Conservation (phyloP, 2,797 vertebrate species). For the Acanthurus lineatus region DNA sequence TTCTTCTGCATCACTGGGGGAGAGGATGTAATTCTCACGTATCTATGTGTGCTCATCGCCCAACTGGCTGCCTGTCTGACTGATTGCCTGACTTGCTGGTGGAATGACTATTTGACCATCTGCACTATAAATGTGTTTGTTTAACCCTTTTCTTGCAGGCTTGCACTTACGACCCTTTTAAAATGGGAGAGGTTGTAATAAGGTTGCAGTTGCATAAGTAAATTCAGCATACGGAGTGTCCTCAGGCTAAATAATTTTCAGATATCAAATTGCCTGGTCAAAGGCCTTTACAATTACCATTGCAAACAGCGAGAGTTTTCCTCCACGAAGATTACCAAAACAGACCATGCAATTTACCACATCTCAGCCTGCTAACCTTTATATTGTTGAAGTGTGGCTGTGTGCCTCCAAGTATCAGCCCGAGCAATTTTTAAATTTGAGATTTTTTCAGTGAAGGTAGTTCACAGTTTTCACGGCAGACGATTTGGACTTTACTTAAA, state of each 20-base stretch:
- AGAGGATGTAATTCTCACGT: conserved; percentile 77
- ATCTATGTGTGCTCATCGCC: conserved; percentile 74
- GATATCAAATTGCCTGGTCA: conserved; percentile 63
- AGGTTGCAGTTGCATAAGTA: conserved; percentile 44
- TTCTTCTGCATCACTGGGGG: conserved; percentile 68
- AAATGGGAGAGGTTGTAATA: conserved; percentile 27
- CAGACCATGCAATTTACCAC: conserved; percentile 61
- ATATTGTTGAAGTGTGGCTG: conserved; percentile 57
- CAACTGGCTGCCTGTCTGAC: conserved; percentile 64
- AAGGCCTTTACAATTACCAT: conserved; percentile 66
- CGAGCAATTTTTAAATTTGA: conserved; percentile 50
- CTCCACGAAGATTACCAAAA: conserved; percentile 56
- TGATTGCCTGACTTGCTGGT: conserved; percentile 69
- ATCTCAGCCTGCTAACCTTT: conserved; percentile 66
- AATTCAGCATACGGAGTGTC: conserved; percentile 39
- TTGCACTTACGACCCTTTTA: conserved; percentile 48
- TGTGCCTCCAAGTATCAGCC: conserved; percentile 55
- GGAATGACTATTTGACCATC: conserved; percentile 77
- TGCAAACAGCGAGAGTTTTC: conserved; percentile 44
- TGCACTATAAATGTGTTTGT: conserved; percentile 63
- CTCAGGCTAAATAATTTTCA: conserved; percentile 58
- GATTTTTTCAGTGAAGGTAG: conserved; percentile 22
- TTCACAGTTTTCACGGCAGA: conserved; percentile 35
- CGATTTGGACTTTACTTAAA: conserved; percentile 25
- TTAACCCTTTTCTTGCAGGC: conserved; percentile 64